Base-by-base conservation (phyloP, 2,113 vertebrate species). In the Mionectes macconnelli region DNA sequence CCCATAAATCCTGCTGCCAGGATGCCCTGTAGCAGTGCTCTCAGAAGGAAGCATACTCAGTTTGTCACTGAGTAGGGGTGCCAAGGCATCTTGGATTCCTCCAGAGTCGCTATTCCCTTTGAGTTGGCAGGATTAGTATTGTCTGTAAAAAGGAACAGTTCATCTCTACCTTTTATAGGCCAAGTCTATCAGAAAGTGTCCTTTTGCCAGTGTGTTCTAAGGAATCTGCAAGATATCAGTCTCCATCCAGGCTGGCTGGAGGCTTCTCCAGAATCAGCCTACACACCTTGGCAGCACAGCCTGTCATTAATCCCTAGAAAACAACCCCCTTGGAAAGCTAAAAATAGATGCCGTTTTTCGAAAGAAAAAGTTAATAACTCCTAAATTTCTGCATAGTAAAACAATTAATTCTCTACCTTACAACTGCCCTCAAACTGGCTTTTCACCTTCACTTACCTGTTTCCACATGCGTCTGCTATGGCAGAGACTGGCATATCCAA, bases 221-320 rank as follows among this genome's bases (percentile, higher is more conserved):
- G 69, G 80, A 75, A 76, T 11, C 83, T 78, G 85, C 53, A 89
- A 93, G 86, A 84, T 66, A 81, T 56, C 80, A 90, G 50, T 64
- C 56, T 86, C 76, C 64, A 70, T 44, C 59, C 52, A 88, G 74
- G 47, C 68, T 86, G 85, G 49, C 83, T 84, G 75, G 56, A 70
- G 67, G 47, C 69, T 81, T 84, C 69, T 92, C 83, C 90, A 93
- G 82, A 93, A 84, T 68, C 93, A 96, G 57, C 93, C 93, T 74
- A 94, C 90, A 70, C 79, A 84, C 92, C 79, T 89, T 93, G 91
- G 93, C 94, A 96, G 82, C 62, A 83, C 2, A 49, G 70, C 63
- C 59, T 80, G 45, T 55, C 82, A 70, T 91, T 47, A 73, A 89
- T 83, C 79, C 64, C 86, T 70, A 50, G 84, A 84, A 97, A 97